Evolutionary conservation across 2,888 invertebrate species (phyloP).

Genomic region (Rapana venosa): DNA sequence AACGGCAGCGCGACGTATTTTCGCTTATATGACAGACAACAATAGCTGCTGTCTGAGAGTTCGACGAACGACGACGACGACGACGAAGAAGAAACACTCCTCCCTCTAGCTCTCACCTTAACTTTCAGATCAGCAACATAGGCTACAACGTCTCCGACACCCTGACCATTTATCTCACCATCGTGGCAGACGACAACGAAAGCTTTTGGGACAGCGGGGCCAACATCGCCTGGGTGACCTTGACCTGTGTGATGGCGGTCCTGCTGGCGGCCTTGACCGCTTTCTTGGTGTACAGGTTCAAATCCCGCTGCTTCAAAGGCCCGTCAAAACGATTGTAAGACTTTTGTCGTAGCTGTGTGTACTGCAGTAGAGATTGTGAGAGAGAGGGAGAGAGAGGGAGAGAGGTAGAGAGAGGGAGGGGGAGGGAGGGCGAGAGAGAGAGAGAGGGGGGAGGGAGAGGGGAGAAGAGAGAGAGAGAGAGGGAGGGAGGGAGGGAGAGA

Average conservation of each 20-base stretch:
- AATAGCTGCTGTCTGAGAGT: too few species aligned
- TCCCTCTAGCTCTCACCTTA: too few species aligned
- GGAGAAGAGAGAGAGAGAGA: slow-evolving; percentile 2
- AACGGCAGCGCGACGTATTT: too few species aligned
- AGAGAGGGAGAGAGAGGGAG: neutral
- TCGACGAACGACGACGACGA: too few species aligned
- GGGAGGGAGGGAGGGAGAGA: neutral
- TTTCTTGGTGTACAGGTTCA: neutral
- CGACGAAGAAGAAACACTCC: too few species aligned
- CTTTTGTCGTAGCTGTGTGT: too few species aligned
- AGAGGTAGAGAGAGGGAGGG: neutral
- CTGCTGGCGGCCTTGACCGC: neutral
- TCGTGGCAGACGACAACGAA: neutral
- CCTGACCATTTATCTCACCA: neutral
- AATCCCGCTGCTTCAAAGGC: neutral
- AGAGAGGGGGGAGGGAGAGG: neutral
- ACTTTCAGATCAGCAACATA: slow-evolving; percentile 17
- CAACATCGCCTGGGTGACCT: slow-evolving; percentile 39
- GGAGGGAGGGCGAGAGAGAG: neutral
- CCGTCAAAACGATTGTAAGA: neutral
- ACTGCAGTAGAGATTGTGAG: neutral
- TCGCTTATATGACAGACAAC: too few species aligned
- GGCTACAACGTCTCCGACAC: slow-evolving; percentile 12
- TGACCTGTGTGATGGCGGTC: neutral
- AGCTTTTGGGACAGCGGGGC: slow-evolving; percentile 37